phyloP scores from a whole-genome alignment of 2,797 vertebrate genomes.

The Heteromormyrus szaboi region DNA sequence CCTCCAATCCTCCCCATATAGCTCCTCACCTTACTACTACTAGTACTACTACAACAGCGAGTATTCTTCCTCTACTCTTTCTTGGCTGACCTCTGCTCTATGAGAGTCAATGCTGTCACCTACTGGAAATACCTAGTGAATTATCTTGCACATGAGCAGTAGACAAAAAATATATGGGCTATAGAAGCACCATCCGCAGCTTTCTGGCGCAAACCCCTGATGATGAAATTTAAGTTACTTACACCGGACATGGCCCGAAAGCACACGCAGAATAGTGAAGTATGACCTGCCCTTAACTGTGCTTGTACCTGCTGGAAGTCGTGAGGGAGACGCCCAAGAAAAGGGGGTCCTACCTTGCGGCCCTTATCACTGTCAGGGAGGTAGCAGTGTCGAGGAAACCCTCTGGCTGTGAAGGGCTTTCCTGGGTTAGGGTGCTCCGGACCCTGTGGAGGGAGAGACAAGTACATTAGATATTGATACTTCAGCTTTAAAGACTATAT shows the following conservation, averaged over 20 bases:
- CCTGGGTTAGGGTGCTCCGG: conserved; percentile 88
- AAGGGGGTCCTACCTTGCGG: conserved; percentile 69
- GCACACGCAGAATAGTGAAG: neutral
- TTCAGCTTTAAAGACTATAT: neutral
- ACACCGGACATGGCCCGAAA: neutral
- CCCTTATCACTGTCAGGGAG: conserved; percentile 91
- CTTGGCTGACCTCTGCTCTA: neutral
- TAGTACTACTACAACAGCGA: neutral
- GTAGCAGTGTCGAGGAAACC: conserved; percentile 93
- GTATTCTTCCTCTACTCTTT: neutral
- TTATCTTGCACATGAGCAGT: neutral
- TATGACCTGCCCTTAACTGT: neutral
- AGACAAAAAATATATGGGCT: neutral
- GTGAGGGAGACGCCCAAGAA: neutral
- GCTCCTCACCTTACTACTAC: neutral
- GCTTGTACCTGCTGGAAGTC: neutral
- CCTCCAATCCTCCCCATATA: neutral
- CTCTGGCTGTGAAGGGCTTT: conserved; percentile 87
- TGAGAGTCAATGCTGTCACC: neutral
- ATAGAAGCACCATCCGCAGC: neutral
- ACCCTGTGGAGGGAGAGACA: conserved; percentile 56
- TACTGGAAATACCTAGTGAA: neutral
- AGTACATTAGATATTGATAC: neutral
- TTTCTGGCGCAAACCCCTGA: neutral
- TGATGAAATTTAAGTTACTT: neutral